Evolutionary conservation across 2,888 invertebrate species (phyloP), one percentile per base, ranked within the genome.

Genomic region (Thyatira batis): DNA sequence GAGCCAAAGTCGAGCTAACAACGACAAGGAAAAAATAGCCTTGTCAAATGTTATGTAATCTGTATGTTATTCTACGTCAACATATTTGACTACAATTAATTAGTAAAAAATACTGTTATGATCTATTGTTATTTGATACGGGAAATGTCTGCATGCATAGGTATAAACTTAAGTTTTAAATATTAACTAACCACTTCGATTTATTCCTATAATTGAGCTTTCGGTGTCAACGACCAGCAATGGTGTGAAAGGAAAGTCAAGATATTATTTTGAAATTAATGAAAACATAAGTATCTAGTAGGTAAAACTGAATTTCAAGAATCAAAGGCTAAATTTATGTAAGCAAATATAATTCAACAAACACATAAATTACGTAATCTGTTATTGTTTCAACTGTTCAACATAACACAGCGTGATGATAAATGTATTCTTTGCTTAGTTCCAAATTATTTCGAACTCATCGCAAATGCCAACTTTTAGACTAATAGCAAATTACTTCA

Each of bases 21-120:
- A 80, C 82, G 83, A 80, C 82, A 78, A 80, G 83, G 82, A 86
- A 89, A 89, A 89, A 91, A 89, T 89, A 88, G 82, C 81, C 76
- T 71, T 87, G 87, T 88, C 86, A 82, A 81, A 80, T 73, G 73
- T 88, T 87, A 76, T 77, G 76, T 74, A 80, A 79, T 66, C 61
- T 65, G 61, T 65, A 71, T 73, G 73, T 71, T 69, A 74, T 64
- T 60, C 63, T 69, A 66, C 67, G 65, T 77, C 73, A 73, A 76
- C 68, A 69, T 67, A 65, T 71, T 67, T 70, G 6, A 54, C 58
- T 58, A 63, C 20, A 10, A 25, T 49, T 46, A 50, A 50, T 27
- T 53, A 27, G 28, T 13, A 27, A 17, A 25, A 48, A 50, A 20
- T 20, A 50, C 23, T 23, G 13, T 27, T 39, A 4, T n/a, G 17